These are phyloP conservation scores for Chelonus insularis DNA, from an alignment of 1,140 invertebrate species.

Conservation along the genomic window DNA sequence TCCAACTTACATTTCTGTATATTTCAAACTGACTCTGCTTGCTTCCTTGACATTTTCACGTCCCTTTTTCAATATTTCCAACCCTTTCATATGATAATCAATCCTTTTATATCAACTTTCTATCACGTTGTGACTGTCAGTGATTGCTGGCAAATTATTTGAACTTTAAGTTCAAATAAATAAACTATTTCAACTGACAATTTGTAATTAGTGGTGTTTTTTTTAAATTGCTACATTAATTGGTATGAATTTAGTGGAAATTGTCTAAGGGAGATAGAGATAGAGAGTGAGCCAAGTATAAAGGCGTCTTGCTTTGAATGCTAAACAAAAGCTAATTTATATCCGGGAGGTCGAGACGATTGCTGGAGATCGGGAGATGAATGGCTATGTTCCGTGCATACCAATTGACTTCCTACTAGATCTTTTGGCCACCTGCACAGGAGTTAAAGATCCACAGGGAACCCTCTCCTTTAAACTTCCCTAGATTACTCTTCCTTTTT, in stretches of 20 bases:
- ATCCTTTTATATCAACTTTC: not conserved
- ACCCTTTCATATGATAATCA: not conserved
- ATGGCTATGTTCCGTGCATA: constrained; percentile 58
- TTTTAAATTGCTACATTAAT: constrained; percentile 58
- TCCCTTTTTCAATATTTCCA: too few species aligned
- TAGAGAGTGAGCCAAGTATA: not conserved
- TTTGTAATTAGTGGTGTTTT: too few species aligned
- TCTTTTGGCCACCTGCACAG: constrained; percentile 26
- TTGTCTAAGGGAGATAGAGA: not conserved
- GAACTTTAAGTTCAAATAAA: too few species aligned
- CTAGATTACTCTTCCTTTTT: constrained; percentile 22
- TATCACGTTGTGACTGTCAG: too few species aligned
- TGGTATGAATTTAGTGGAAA: constrained; percentile 40
- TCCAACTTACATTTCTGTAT: constrained; percentile 4
- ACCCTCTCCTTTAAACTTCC: constrained; percentile 15
- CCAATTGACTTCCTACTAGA: constrained; percentile 41
- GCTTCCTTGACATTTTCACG: too few species aligned
- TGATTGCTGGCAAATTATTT: too few species aligned
- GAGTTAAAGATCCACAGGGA: constrained; percentile 49
- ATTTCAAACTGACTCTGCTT: too few species aligned
- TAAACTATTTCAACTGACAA: too few species aligned
- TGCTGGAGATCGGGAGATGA: constrained; percentile 59
- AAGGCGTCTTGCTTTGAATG: constrained; percentile 56
- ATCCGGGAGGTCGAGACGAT: constrained; percentile 48
- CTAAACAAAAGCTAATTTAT: constrained; percentile 63